phyloP scores from a whole-genome alignment of 2,888 invertebrate species.

The Parapristionchus giblindavisi region DNA sequence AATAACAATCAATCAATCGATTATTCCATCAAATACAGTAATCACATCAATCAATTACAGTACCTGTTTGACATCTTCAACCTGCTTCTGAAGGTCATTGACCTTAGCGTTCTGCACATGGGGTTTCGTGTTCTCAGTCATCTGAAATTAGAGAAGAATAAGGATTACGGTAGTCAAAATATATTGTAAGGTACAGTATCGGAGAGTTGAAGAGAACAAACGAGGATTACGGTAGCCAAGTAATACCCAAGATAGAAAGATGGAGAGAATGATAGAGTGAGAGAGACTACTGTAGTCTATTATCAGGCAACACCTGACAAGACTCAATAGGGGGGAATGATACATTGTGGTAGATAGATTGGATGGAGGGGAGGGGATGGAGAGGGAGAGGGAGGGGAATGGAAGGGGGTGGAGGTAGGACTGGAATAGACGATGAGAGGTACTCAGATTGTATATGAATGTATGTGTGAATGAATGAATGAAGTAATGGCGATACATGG shows the following conservation, averaged over 20 bases:
- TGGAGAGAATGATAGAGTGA: not conserved
- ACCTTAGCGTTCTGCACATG: conserved; percentile 31
- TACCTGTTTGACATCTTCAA: conserved; percentile 34
- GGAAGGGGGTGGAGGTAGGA: not conserved
- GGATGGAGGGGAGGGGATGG: conserved; percentile 1
- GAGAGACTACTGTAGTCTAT: not conserved
- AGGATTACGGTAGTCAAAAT: not conserved
- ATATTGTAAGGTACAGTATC: not conserved
- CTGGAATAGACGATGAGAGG: conserved; percentile 19
- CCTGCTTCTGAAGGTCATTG: conserved; percentile 9
- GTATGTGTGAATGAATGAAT: not conserved
- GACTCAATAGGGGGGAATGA: conserved; percentile 46
- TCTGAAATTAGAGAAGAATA: conserved; percentile 8
- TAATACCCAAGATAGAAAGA: too few relatives aligned
- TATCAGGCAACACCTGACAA: too few relatives aligned
- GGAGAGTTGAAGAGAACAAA: not conserved
- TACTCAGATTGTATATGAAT: too few relatives aligned
- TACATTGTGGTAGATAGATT: conserved; percentile 43
- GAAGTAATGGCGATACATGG: not conserved
- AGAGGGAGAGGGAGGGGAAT: conserved; percentile 6
- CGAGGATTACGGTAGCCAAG: not conserved
- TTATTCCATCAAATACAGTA: conserved; percentile 16
- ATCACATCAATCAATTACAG: not conserved
- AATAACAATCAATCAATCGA: not conserved
- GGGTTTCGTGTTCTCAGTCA: conserved; percentile 29